These are phyloP conservation scores for Ageneiosus marmoratus DNA, from an alignment of 2,113 vertebrate species.

Conservation along the genomic window DNA sequence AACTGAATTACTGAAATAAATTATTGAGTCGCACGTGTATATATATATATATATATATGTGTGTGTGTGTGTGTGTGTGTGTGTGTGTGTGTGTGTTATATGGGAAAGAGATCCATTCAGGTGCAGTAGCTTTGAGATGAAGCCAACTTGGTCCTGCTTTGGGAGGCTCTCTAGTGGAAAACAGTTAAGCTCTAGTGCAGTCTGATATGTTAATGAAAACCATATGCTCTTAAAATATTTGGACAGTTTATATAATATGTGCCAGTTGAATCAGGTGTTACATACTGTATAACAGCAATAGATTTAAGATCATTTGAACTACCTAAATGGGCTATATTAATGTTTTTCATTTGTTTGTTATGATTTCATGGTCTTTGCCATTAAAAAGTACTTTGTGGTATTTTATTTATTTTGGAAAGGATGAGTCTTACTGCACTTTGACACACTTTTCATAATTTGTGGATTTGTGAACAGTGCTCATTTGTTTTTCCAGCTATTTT, in stretches of 20 bases:
- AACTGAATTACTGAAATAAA: no score
- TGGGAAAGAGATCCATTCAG: not conserved
- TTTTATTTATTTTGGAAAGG: not conserved
- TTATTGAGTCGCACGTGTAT: no score
- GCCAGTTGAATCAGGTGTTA: conserved; percentile 10
- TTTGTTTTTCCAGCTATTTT: not conserved
- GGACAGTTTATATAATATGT: conserved; percentile 6
- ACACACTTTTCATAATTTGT: not conserved
- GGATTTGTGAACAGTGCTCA: not conserved
- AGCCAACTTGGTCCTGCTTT: not conserved
- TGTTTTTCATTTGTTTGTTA: not conserved
- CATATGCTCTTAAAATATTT: conserved; percentile 14
- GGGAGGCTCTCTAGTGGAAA: conserved; percentile 4
- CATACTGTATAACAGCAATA: not conserved
- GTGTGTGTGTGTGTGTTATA: no score
- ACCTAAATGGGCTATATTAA: not conserved
- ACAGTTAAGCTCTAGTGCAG: not conserved
- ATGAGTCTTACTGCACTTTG: conserved; percentile 1
- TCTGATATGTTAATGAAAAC: conserved; percentile 12
- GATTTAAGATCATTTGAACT: not conserved
- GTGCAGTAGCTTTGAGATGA: not conserved
- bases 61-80: no score
- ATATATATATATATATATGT: no score
- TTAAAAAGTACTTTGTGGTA: not conserved
- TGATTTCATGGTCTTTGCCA: not conserved